Conservation (phyloP, 2,113 vertebrate species). For the Ailuropoda melanoleuca region DNA sequence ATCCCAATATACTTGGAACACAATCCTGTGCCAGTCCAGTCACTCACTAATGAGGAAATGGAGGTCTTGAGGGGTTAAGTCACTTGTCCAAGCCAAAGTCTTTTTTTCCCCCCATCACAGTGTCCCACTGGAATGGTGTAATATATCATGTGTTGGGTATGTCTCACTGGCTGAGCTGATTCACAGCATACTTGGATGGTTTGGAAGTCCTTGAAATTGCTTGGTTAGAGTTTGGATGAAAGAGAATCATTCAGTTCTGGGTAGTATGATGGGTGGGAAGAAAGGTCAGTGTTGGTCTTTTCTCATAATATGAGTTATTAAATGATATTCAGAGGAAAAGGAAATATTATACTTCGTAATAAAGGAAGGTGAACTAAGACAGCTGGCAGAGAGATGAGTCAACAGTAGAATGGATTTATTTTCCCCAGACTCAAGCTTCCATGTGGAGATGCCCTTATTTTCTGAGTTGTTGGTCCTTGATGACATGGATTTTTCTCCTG, state of each 20-base stretch:
- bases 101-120: neutral
- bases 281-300: neutral
- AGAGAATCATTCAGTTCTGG: neutral
- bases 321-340: neutral
- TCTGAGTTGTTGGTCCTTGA: neutral
- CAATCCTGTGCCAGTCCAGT: neutral
- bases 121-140: neutral
- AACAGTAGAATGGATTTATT: neutral
- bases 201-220: neutral
- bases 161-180: neutral
- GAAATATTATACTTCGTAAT: neutral
- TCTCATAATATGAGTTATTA: neutral
- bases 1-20: neutral
- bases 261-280: neutral
- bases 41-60: neutral
- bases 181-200: neutral
- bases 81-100: neutral
- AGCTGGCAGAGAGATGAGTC: neutral
- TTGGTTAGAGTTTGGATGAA: conserved; percentile 22
- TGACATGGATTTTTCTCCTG: neutral
- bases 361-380: neutral
- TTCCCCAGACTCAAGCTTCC: neutral
- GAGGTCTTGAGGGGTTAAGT: neutral
- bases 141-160: neutral
- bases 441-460: neutral